Conservation (phyloP, 35 echinoderm and acorn worm genomes). For the Lytechinus variegatus region DNA sequence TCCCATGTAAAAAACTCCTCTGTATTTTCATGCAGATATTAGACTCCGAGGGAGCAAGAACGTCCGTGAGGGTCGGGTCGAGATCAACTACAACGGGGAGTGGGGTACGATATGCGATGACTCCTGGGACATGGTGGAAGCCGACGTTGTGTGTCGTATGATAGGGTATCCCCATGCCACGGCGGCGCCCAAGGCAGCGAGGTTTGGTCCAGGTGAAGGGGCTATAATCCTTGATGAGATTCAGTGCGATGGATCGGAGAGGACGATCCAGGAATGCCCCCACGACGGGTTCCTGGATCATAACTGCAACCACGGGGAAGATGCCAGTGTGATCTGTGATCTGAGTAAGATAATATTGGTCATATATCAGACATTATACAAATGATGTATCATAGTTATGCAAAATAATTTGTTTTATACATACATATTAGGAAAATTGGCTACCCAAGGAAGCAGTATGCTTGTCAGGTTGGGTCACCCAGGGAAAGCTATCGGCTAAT, state of each 20-base stretch:
- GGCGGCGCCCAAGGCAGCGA: conserved; percentile 34
- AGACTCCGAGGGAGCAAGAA: conserved; percentile 23
- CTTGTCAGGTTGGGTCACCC: no score
- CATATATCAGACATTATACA: no score
- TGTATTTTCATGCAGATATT: neutral
- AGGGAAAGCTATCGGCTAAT: no score
- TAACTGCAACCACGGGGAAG: conserved; percentile 62
- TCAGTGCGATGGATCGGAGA: conserved; percentile 53
- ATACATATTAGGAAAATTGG: no score
- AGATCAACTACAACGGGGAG: conserved; percentile 21
- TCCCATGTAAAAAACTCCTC: neutral
- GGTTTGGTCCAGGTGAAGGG: conserved; percentile 51
- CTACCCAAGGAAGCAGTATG: no score
- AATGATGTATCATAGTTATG: no score
- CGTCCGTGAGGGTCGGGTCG: conserved; percentile 31
- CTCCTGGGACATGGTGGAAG: conserved; percentile 50
- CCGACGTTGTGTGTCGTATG: conserved; percentile 65
- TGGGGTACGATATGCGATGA: conserved; percentile 74
- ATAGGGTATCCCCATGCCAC: conserved; percentile 61
- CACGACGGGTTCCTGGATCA: conserved; percentile 14
- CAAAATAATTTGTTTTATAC: no score
- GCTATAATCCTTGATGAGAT: conserved; percentile 60
- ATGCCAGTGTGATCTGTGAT: conserved; percentile 59
- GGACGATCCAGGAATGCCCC: conserved; percentile 33
- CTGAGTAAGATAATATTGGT: neutral